phyloP scores from a whole-genome alignment of 2,888 invertebrate species.

The Micropterix aruncella region DNA sequence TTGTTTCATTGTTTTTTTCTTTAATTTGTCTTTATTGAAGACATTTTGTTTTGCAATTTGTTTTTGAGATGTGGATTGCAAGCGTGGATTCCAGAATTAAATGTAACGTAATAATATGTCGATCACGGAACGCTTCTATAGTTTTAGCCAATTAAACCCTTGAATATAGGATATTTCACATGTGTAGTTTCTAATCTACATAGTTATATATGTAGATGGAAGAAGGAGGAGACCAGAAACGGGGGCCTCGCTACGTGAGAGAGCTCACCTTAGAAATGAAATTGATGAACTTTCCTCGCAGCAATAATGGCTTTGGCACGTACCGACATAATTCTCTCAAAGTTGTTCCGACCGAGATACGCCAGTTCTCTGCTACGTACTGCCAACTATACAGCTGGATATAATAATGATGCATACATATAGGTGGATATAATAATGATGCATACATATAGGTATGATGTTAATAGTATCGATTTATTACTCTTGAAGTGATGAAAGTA shows the following conservation, averaged over 20 bases:
- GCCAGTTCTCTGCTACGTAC: constrained; percentile 21
- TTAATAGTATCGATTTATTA: too few species aligned
- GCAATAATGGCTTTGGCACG: constrained; percentile 45
- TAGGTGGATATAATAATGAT: neutral
- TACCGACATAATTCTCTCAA: constrained; percentile 39
- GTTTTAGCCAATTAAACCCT: neutral
- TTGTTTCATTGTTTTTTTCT: too few species aligned
- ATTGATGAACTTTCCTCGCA: constrained; percentile 44
- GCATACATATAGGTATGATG: too few species aligned
- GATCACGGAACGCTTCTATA: neutral
- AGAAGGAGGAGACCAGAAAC: neutral
- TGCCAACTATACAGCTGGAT: constrained; percentile 15
- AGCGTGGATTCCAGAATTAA: too few species aligned
- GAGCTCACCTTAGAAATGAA: constrained; percentile 23
- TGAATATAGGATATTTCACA: neutral
- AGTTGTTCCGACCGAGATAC: constrained; percentile 35
- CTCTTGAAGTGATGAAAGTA: too few species aligned
- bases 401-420: constrained; percentile 9
- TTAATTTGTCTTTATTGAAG: too few species aligned
- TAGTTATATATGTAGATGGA: neutral
- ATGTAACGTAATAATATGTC: too few species aligned
- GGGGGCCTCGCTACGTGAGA: constrained; percentile 5
- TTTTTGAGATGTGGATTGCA: too few species aligned
- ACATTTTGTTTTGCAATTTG: too few species aligned
- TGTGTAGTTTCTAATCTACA: neutral